Base-by-base conservation (phyloP, 2,888 invertebrate species). In the Drosophila melanosoma region DNA sequence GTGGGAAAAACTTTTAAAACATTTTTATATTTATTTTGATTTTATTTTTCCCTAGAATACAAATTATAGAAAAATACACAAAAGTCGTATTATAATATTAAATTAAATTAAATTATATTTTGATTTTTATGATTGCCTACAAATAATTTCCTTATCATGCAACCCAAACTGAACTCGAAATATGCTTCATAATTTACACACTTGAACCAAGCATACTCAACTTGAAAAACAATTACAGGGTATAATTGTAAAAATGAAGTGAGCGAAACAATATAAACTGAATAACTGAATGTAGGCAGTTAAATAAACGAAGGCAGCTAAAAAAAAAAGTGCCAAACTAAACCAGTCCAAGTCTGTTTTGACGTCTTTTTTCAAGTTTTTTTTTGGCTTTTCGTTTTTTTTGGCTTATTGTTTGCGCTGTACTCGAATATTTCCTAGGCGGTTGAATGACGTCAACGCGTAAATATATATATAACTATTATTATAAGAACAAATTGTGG, bases 391-490 rank as follows among this genome's bases (percentile, higher is more conserved):
- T 61, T 74, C 58, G 61, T 8, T 15, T 8, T 4, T 3, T 8
- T 29, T 29, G 61, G 23, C 45, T 8, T 4, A 4, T 15, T 68
- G 48, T 72, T 64, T 79, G 61, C 68, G 59, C 71, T 56, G 60
- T 64, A 67, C 67, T 66, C 69, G 69, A 53, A 56, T 62, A 62
- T 65, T 82, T 77, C 74, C 82, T 82, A 74, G 70, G 23, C 60
- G 8, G 38, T 8, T 8, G 70, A 64, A 73, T 85, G 84, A 85
- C 84, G 84, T 85, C 87, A 85, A 81, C 82, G 72, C 74, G 68
- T 79, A 82, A 76, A 81, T 86, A 87, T 79, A 82, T 74, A 81
- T 86, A 87, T 87, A 87, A 86, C 83, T 86, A 84, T 82, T 84
- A 79, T 64, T 70, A 63, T 65, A 81, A 67, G 69, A 64, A 69